Percentiles rank a stretch among this genome's conserved stretches.
Evolutionary conservation across 2,113 vertebrate species (phyloP).

Genomic region (Budorcas taxicolor): DNA sequence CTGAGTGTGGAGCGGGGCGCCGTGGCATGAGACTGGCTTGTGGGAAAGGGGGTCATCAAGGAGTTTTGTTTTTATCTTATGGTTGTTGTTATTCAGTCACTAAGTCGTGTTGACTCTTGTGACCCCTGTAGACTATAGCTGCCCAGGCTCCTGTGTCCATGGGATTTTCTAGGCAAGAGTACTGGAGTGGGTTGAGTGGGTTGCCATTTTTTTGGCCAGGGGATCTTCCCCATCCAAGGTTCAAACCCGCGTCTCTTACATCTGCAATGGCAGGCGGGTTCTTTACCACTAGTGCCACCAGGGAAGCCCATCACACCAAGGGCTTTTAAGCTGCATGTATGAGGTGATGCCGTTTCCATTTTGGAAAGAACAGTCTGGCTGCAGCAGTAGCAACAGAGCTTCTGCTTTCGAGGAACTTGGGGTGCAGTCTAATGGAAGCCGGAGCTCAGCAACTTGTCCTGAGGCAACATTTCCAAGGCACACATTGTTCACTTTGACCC

Average conservation of each 20-base stretch:
- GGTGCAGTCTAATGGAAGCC: not conserved
- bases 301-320: not conserved
- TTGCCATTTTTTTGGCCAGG: not conserved
- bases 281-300: not conserved
- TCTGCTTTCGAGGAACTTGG: not conserved
- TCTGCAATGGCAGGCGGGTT: not conserved
- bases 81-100: not conserved
- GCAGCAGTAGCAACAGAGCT: not conserved
- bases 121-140: not conserved
- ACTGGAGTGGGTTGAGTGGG: not conserved
- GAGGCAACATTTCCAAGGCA: not conserved
- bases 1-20: not conserved
- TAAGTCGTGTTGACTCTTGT: not conserved
- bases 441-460: not conserved
- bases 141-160: not conserved
- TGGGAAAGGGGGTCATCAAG: not conserved
- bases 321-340: not conserved
- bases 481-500: not conserved
- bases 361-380: not conserved
- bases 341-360: not conserved
- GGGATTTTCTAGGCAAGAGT: not conserved
- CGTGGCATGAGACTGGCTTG: not conserved
- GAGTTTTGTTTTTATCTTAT: not conserved
- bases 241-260: fast-evolving
- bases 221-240: not conserved